Conservation (phyloP, 1,140 invertebrate genomes). For the Achatina immaculata region DNA sequence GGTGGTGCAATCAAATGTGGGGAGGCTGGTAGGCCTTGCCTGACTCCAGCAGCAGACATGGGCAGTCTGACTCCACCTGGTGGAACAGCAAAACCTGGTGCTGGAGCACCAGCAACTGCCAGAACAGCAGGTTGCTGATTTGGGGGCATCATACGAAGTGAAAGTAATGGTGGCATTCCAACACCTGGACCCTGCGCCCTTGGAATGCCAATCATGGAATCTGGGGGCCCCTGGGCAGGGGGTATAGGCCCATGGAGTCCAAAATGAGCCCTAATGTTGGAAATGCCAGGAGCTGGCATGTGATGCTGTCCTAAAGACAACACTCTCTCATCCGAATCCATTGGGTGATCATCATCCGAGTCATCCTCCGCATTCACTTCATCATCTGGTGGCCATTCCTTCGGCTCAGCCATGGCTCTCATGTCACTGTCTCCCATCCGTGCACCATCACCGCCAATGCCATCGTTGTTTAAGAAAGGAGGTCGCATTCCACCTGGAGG, state of each 20-base stretch:
- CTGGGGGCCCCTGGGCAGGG: neutral
- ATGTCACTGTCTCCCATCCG: slow-evolving; percentile 35
- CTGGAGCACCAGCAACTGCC: neutral
- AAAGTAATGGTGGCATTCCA: neutral
- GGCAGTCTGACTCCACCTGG: slow-evolving; percentile 38
- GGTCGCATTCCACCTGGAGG: slow-evolving; percentile 4
- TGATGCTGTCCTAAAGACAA: neutral
- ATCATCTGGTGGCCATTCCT: slow-evolving; percentile 41
- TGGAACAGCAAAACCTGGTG: slow-evolving; percentile 25
- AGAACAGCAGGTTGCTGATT: slow-evolving; percentile 5
- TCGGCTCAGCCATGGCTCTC: slow-evolving; percentile 28
- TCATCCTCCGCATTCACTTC: slow-evolving; percentile 41
- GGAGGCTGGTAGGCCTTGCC: slow-evolving; percentile 28
- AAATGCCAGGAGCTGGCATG: neutral
- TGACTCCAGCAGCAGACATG: slow-evolving; percentile 35
- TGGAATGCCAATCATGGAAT: slow-evolving; percentile 1
- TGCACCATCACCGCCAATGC: neutral
- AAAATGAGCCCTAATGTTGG: neutral
- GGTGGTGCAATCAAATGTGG: slow-evolving; percentile 16
- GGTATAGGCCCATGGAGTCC: neutral
- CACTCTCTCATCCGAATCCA: slow-evolving; percentile 37
- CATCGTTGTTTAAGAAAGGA: slow-evolving; percentile 10
- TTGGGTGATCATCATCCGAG: slow-evolving; percentile 21
- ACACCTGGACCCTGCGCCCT: neutral
- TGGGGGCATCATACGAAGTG: slow-evolving; percentile 23